phyloP scores from a whole-genome alignment of 2,113 vertebrate genomes.

The Limnothrissa miodon region DNA sequence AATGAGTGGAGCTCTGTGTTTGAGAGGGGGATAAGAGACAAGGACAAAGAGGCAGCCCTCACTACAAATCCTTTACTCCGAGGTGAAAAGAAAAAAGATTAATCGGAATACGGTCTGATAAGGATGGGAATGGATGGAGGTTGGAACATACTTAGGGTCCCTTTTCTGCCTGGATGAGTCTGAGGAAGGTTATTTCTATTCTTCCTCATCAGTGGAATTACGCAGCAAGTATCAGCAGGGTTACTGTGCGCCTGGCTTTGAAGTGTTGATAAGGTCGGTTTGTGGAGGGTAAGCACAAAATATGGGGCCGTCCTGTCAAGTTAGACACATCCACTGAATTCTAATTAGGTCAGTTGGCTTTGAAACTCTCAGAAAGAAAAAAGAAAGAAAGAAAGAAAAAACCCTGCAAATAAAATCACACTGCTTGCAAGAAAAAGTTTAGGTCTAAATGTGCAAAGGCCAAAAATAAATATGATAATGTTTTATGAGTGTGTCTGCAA shows the following conservation, averaged over 20 bases:
- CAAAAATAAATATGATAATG: not conserved
- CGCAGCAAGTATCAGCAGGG: not conserved
- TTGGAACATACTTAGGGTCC: not conserved
- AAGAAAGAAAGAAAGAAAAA: too few species aligned
- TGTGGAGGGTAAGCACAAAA: not conserved
- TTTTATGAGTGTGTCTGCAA: not conserved
- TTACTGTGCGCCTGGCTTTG: not conserved
- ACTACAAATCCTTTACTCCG: not conserved
- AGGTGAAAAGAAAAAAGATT: not conserved
- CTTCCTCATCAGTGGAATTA: not conserved
- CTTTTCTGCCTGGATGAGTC: not conserved
- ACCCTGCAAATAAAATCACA: too few species aligned
- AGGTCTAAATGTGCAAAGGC: too few species aligned
- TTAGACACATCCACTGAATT: not conserved
- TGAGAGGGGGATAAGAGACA: not conserved
- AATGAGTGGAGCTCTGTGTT: not conserved
- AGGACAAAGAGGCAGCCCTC: constrained; percentile 3
- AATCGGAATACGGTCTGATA: not conserved
- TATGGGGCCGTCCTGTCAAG: not conserved
- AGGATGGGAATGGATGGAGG: not conserved
- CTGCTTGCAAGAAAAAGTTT: not conserved
- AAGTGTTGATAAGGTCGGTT: constrained; percentile 6
- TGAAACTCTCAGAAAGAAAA: not conserved
- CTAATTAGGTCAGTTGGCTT: not conserved
- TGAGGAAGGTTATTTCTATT: not conserved